Evolutionary conservation across 2,888 invertebrate species (phyloP).

Genomic region (Cephus pygmeus): DNA sequence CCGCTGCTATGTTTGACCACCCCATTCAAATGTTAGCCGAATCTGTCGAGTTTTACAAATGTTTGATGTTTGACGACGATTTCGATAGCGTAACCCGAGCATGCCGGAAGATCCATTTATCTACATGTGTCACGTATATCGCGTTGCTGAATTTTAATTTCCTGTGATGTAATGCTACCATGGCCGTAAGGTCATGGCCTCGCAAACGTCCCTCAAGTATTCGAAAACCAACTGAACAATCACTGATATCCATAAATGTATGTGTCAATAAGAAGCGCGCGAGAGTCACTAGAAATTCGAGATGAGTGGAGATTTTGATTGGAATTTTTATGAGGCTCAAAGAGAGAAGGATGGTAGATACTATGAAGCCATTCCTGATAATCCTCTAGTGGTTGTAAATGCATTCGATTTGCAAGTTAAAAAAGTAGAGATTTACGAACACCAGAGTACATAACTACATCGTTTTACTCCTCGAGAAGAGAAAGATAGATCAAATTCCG

Average conservation of each 20-base stretch:
- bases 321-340: too few relatives aligned
- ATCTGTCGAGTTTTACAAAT: slow-evolving; percentile 7
- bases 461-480: neutral
- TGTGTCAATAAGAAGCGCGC: too few relatives aligned
- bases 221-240: neutral
- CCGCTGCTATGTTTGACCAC: neutral
- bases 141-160: neutral
- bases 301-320: too few relatives aligned
- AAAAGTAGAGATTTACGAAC: slow-evolving; percentile 32
- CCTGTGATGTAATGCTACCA: neutral
- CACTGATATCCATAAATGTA: too few relatives aligned
- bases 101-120: neutral
- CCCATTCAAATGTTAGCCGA: slow-evolving; percentile 5
- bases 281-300: too few relatives aligned
- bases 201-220: neutral
- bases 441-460: neutral
- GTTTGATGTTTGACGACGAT: slow-evolving; percentile 4
- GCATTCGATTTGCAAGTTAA: slow-evolving; percentile 33
- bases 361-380: too few relatives aligned
- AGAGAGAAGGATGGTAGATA: too few relatives aligned
- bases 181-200: neutral
- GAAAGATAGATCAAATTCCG: too few relatives aligned
- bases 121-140: neutral
- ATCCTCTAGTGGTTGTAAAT: slow-evolving; percentile 19
- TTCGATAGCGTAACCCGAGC: neutral